Base-by-base conservation (phyloP, 2,888 invertebrate genomes). In the Chrysomela aeneicollis region DNA sequence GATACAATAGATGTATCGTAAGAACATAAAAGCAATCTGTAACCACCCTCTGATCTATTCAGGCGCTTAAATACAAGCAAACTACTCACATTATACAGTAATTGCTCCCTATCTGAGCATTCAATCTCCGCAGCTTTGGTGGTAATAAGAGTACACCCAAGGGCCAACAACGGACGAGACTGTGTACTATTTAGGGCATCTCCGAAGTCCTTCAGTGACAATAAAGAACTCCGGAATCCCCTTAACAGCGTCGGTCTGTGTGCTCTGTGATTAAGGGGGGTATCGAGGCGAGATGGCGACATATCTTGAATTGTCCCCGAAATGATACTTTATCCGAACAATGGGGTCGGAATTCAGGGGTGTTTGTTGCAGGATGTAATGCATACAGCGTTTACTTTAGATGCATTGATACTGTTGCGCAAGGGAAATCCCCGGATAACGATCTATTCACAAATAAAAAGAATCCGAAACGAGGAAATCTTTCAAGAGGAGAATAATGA, bases 321-420 rank as follows among this genome's bases (percentile, higher is more conserved):
- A 76, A 71, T 72, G 75, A 77, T 75, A 73, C 74, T 76, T 75
- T 73, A 72, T 72, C 73, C 68, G 51, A 66, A 75, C 73, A 77
- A 74, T 71, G 68, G 73, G 26, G 61, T 32, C 71, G 67, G 66
- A 70, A 72, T 69, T 71, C 67, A 63, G 69, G 74, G 71, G 74
- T 74, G 75, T 77, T 68, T 75, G 71, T 74, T 71, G 68, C 73
- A 72, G 75, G 74, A 74, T 74, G 71, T 55, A 42, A 46, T 57
- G 55, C 46, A 22, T 57, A n/a, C 9, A 46, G 21, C 15, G 46
- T 21, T 57, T 46, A 46, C 55, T 57, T 22, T 46, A 22, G 46
- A 57, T 46, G 22, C 22, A 57, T 42, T 46, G 55, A 57, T 57
- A 57, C 46, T 57, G 46, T 57, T 57, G 37, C 42, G 42, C 22